A percentile compares a stretch with the other conserved stretches of the same genome.
phyloP scores from a whole-genome alignment of 2,888 invertebrate species.

The Sipunculus nudus region DNA sequence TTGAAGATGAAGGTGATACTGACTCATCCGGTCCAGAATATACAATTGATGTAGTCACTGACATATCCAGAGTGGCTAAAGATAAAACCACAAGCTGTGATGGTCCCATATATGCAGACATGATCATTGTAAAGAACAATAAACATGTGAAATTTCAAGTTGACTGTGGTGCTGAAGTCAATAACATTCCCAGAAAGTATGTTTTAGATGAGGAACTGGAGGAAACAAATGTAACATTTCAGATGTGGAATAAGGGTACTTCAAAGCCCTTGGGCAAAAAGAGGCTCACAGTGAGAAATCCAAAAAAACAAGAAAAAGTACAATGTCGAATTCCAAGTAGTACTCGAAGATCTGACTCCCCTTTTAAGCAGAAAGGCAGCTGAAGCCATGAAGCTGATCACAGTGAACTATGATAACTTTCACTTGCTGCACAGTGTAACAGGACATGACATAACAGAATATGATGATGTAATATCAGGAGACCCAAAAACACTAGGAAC shows the following conservation, averaged over 20 bases:
- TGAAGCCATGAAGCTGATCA: constrained; percentile 16
- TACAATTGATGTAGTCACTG: too few relatives aligned
- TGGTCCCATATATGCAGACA: neutral
- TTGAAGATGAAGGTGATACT: too few relatives aligned
- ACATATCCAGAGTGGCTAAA: too few relatives aligned
- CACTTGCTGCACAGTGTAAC: neutral
- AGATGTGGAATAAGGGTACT: constrained; percentile 10
- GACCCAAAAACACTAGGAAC: constrained; percentile 3
- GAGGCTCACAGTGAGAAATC: constrained; percentile 3
- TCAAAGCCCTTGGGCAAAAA: neutral
- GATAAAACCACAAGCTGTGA: too few relatives aligned
- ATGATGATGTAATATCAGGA: constrained; percentile 10
- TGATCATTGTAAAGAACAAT: neutral
- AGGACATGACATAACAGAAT: too few relatives aligned
- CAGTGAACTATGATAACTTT: constrained; percentile 19
- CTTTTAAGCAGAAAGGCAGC: constrained; percentile 8
- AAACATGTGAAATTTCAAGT: constrained; percentile 15
- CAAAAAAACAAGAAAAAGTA: constrained; percentile 18
- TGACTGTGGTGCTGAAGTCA: constrained; percentile 24
- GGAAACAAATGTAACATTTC: neutral
- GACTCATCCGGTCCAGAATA: too few relatives aligned
- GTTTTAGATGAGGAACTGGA: neutral
- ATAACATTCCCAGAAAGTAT: constrained; percentile 13
- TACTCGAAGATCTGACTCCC: constrained; percentile 14
- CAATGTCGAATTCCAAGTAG: constrained; percentile 20